Evolutionary conservation across 2,888 invertebrate species (phyloP).

Genomic region (Pseudanteris insignis): DNA sequence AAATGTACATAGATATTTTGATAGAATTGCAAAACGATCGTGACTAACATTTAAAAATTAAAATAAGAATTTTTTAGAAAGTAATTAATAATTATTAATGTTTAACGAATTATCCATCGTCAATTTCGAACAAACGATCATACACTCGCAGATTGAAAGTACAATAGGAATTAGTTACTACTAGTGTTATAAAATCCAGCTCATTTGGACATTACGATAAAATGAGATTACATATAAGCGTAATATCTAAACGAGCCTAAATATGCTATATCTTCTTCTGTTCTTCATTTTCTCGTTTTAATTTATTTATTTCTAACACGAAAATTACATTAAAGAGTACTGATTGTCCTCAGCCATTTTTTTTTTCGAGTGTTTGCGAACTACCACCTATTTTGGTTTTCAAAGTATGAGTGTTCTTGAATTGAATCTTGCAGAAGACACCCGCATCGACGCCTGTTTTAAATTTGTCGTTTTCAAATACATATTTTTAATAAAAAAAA

Average conservation of each 20-base stretch:
- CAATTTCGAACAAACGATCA: constrained; percentile 10
- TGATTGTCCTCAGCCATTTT: constrained; percentile 9
- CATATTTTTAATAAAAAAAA: constrained; percentile 9
- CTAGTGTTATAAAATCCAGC: constrained; percentile 13
- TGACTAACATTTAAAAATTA: no score
- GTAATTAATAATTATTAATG: constrained; percentile 1
- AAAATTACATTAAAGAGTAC: constrained; percentile 8
- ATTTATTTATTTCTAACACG: constrained; percentile 8
- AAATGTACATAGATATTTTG: no score
- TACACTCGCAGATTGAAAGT: constrained; percentile 34
- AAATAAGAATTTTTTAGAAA: not conserved
- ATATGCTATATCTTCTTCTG: constrained; percentile 6
- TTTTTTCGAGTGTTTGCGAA: no score
- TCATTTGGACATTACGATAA: constrained; percentile 5
- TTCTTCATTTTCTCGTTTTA: not conserved
- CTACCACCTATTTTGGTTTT: no score
- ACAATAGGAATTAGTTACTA: constrained; percentile 37
- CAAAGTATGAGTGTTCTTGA: no score
- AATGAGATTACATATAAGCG: not conserved
- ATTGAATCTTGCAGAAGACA: no score
- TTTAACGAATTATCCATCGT: constrained; percentile 4
- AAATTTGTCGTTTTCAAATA: not conserved
- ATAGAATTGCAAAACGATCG: no score
- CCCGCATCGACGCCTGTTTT: not conserved
- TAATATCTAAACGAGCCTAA: constrained; percentile 3